Conservation (phyloP, 1,140 invertebrate species). For the Portunus trituberculatus region DNA sequence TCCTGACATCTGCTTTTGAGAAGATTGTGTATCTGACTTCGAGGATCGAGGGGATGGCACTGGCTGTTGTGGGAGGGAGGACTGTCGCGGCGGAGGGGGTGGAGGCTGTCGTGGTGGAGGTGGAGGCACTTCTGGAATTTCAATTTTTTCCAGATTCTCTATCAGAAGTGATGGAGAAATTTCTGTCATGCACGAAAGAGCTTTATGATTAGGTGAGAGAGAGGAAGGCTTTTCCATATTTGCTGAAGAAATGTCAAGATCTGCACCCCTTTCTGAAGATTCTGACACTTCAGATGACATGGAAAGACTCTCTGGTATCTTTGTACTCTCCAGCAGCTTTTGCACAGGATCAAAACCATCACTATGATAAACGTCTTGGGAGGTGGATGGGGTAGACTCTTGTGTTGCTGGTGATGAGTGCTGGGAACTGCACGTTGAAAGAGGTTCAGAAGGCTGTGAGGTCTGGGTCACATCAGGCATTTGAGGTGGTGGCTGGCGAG, state of each 20-base stretch:
- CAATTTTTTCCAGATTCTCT: not conserved
- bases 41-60: not conserved
- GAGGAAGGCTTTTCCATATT: not conserved
- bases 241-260: not conserved
- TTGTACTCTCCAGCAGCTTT: not conserved
- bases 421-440: not conserved
- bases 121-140: slow-evolving; percentile 25
- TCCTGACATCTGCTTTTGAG: not conserved
- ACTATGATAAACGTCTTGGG: not conserved
- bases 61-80: not conserved
- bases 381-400: not conserved
- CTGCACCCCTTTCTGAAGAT: not conserved
- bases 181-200: not conserved
- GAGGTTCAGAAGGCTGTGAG: not conserved
- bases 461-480: not conserved
- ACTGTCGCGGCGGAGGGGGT: not conserved
- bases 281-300: not conserved
- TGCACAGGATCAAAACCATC: not conserved
- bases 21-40: not conserved
- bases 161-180: not conserved
- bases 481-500: slow-evolving; percentile 40
- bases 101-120: slow-evolving; percentile 18
- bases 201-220: not conserved
- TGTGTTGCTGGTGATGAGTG: not conserved
- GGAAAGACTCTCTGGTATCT: not conserved